Base-by-base conservation (phyloP, 2,113 vertebrate species). In the Gambusia affinis region DNA sequence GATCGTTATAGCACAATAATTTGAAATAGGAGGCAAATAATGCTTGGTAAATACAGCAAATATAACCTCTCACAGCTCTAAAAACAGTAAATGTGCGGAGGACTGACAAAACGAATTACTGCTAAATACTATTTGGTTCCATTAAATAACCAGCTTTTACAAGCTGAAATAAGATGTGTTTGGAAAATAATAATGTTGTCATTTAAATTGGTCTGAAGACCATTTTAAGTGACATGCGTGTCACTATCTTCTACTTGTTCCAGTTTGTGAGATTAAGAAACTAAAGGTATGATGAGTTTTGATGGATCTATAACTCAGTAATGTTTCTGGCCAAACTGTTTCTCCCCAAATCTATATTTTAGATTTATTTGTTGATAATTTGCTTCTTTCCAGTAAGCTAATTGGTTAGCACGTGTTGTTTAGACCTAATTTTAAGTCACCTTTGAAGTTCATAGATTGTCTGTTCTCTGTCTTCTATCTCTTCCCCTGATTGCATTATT, bases 381-480 rank as follows among this genome's bases (percentile, higher is more conserved):
- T 74, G 44, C 7, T 54, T 68, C 29, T 28, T 2, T n/a, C 6
- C 5, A 30, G 35, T 76, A 60, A 27, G 39, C 60, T 30, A 3
- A 17, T 8, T 12, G 28, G 66, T 70, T 15, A 60, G 12, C 39
- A 35, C 8, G 14, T 31, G 5, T 3, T 17, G 27, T 39, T 28
- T 61, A 51, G 39, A 54, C 31, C 24, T 47, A 5, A 1, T 39
- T 51, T 69, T n/a, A 47, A 62, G 67, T 64, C 70, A 22, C 67
- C 22, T 64, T 80, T 60, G 22, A 42, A 73, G 42, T 85, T 72
- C 22, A 72, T 75, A n/a, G 64, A 76, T 63, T 60, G 54, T 66
- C 66, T 4, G 1, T 19, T 30, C 60, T 74, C 51, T 65, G 5
- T 73, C 61, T 54, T 61, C 3, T 70, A 39, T 33, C 66, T 57